Conservation (phyloP, 2,113 vertebrate genomes). For the Dendropsophus ebraccatus region DNA sequence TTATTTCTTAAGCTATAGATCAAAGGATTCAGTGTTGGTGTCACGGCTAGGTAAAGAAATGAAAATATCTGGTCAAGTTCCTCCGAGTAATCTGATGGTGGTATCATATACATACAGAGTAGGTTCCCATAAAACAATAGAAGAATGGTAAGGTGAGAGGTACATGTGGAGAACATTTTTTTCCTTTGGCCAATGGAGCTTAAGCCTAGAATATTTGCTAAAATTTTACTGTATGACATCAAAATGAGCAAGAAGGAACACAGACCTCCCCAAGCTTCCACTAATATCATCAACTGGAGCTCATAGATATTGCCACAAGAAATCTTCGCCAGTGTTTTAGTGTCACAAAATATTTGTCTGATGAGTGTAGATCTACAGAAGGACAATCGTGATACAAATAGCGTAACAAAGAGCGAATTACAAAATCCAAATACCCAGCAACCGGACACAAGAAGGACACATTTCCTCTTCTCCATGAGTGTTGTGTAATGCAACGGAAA, state of each 20-base stretch:
- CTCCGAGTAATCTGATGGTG: slow-evolving; percentile 10
- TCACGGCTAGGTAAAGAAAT: slow-evolving; percentile 29
- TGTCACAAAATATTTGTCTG: slow-evolving; percentile 41
- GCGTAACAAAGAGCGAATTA: slow-evolving; percentile 7
- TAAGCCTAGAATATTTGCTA: slow-evolving; percentile 31
- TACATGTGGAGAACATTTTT: no score
- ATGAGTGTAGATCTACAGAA: slow-evolving; percentile 10
- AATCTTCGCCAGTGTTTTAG: neutral
- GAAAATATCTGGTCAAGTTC: slow-evolving; percentile 32
- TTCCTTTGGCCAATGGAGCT: neutral
- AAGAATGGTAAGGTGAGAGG: slow-evolving; percentile 31
- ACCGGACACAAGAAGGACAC: neutral
- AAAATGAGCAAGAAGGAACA: slow-evolving; percentile 57
- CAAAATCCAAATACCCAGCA: slow-evolving; percentile 6
- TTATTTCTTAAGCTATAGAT: no score
- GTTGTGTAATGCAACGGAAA: slow-evolving; percentile 61
- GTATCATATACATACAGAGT: slow-evolving; percentile 40
- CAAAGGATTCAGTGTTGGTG: slow-evolving; percentile 31
- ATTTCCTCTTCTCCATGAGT: neutral
- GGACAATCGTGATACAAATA: slow-evolving; percentile 1
- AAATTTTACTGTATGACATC: slow-evolving; percentile 59
- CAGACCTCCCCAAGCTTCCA: slow-evolving; percentile 55
- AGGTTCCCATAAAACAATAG: slow-evolving; percentile 40
- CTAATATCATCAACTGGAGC: no score
- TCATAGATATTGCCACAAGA: slow-evolving; percentile 23